Evolutionary conservation across 2,888 invertebrate species (phyloP), one percentile per base, ranked within the genome.

Genomic region (Hypomecis punctinalis): DNA sequence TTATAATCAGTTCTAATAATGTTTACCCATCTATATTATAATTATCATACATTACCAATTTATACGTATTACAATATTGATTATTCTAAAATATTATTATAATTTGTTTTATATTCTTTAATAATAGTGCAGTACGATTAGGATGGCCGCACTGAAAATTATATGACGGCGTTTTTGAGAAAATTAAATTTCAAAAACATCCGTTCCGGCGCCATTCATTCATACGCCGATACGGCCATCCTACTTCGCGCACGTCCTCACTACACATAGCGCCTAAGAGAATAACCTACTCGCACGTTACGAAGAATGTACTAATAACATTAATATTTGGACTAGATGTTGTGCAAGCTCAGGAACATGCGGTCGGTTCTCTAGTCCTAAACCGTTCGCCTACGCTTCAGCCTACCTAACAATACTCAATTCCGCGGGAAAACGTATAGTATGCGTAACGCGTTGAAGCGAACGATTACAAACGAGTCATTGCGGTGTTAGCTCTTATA

Each of bases 1-100:
- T 79, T 78, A 82, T 79, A 81, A 82, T 89, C 89, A 89, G 86
- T 89, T 86, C 89, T 84, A 85, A 82, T 60, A 83, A 76, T 80
- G 77, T 80, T 83, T 81, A 84, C 75, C 80, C 81, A 83, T 81
- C 84, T 84, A 80, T 69, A 80, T 85, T 86, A 83, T 81, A 55
- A 48, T 61, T 49, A 57, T 57, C n/a, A 85, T 83, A 88, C 84
- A 83, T 80, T 84, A 85, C 80, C 85, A 82, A 84, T 87, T 85
- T 81, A 80, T 80, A 82, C 76, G 79, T 82, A 80, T 45, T 77
- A 43, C 73, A 76, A 78, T 84, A 82, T 82, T 79, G 75, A 81
- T 79, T 85, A 88, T 89, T 85, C 87, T 89, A 89, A 53, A 0
- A 36, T 36, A 42, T 71, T 63, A 56, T 40, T 5, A 82, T 85